Percentiles rank a stretch among this genome's conserved stretches.
Conservation (phyloP, 2,113 vertebrate species). For the Chelonoidis abingdonii region DNA sequence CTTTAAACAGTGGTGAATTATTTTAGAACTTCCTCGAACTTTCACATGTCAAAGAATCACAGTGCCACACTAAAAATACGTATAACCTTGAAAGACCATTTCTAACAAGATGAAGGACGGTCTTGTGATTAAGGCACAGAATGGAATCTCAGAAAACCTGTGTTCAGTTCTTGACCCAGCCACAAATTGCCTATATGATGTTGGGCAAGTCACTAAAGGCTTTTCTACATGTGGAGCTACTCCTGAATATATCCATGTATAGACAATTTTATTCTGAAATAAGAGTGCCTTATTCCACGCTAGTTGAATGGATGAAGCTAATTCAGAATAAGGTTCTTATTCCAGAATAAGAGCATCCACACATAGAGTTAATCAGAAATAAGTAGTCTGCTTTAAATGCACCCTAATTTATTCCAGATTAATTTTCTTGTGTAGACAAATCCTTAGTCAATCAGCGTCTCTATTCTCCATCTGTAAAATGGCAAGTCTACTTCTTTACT, state of each 20-base stretch:
- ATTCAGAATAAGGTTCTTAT: not conserved
- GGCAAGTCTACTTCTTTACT: not conserved
- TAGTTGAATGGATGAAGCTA: not conserved
- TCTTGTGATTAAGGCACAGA: not conserved
- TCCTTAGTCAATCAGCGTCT: not conserved
- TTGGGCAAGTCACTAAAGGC: not conserved
- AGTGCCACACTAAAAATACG: not conserved
- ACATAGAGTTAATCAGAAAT: not conserved
- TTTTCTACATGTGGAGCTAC: not conserved
- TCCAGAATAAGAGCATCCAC: not conserved
- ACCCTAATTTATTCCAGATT: not conserved
- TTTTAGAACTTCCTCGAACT: not conserved
- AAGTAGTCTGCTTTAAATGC: not conserved
- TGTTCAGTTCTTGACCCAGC: not conserved
- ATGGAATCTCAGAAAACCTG: not conserved
- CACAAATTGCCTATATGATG: not conserved
- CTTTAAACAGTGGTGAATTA: not conserved
- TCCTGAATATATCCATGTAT: not conserved
- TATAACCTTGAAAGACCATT: not conserved
- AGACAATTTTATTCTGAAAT: not conserved
- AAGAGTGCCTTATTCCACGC: not conserved
- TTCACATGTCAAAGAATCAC: not conserved
- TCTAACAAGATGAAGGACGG: not conserved
- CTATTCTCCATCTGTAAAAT: not conserved
- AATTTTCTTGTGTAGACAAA: not conserved